Evolutionary conservation across 2,888 invertebrate species (phyloP).

Genomic region (Caenorhabditis macrosperma): DNA sequence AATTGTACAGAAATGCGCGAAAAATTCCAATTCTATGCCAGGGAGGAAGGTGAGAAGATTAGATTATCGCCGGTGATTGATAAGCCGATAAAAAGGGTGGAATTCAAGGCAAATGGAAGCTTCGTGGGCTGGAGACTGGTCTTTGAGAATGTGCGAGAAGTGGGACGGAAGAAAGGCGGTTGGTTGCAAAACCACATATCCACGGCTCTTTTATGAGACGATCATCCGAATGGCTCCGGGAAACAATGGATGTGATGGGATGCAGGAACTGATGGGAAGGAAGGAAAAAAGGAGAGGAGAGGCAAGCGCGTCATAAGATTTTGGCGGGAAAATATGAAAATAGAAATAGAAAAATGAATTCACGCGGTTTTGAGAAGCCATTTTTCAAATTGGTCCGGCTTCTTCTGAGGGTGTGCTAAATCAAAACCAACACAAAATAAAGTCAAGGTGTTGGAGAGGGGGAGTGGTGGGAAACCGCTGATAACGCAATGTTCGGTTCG

Average conservation of each 20-base stretch:
- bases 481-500: slow-evolving; percentile 48
- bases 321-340: too few relatives aligned
- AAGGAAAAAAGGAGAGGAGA: slow-evolving; percentile 1
- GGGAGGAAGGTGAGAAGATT: background rate
- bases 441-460: slow-evolving; percentile 10
- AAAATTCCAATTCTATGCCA: too few relatives aligned
- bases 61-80: background rate
- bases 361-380: background rate
- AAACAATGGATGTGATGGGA: slow-evolving; percentile 3
- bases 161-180: slow-evolving; percentile 5
- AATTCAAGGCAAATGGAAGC: background rate
- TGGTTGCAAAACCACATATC: slow-evolving; percentile 48
- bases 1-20: too few relatives aligned
- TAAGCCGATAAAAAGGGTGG: background rate
- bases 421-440: slow-evolving; percentile 28
- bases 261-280: background rate
- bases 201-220: slow-evolving; percentile 49
- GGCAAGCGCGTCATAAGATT: background rate
- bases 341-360: too few relatives aligned
- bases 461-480: background rate
- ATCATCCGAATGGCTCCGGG: slow-evolving; percentile 33
- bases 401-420: too few relatives aligned
- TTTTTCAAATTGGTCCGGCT: too few relatives aligned
- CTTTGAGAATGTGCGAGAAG: background rate
- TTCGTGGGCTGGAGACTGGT: slow-evolving; percentile 13